Evolutionary conservation across 2,113 vertebrate genomes (phyloP), one percentile per base, ranked within the genome.

Genomic region (Xenotilapia leptura): DNA sequence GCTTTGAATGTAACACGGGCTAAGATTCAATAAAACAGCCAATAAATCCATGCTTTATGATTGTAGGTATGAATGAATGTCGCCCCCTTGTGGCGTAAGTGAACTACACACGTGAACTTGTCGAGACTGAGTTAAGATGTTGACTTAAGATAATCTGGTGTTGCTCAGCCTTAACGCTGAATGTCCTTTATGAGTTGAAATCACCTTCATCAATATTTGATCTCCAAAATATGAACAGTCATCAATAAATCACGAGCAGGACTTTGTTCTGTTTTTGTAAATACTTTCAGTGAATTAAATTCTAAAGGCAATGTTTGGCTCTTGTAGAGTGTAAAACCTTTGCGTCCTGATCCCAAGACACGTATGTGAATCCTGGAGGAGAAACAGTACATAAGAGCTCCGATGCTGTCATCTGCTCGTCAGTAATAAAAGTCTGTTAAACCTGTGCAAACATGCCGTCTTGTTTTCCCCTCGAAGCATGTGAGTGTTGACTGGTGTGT

Each of bases 21-120:
- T 21, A 40, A 2, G 17, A n/a, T 38, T 11, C 4, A 75, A 17
- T 45, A 49, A 28, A 75, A 49, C 42, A 12, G 9, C 49, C 15
- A 49, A 8, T n/a, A 77, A 77, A 2, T 28, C 6, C 60, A 11
- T 65, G 2, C 15, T 12, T 49, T 28, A 12, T 47, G 23, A 75
- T 7, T 7, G 5, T 47, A 28, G 42, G 1, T 47, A 0, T 5
- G 42, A 0, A 28, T 75, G 9, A 47, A 19, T 6, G 40, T 47
- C 70, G 5, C 40, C 70, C 21, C 42, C 68, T 47, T 47, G 40
- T 75, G 68, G 68, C 1, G 23, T 6, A 47, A 28, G 40, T 26
- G 40, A 70, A 15, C n/a, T 6, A 70, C 36, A 42, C 8, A 15
- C 21, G 5, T 23, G 21, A 45, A 15, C 5, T 26, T 17, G 2